These are phyloP conservation scores for Crambe crambe DNA, from an alignment of 37 sponge, comb jelly and placozoan species.

Conservation along the genomic window DNA sequence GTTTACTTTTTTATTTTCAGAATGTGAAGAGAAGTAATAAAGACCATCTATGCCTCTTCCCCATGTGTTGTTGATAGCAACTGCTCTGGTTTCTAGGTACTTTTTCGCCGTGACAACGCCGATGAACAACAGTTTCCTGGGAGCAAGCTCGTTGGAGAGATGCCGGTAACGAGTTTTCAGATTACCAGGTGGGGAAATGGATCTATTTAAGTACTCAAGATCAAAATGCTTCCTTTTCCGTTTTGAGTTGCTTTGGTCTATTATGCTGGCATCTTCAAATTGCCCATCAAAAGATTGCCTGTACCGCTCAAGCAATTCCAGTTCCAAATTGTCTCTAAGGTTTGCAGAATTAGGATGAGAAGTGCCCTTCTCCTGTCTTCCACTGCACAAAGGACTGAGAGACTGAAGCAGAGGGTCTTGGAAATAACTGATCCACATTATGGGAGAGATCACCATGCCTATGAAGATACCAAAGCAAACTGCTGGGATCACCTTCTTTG, in stretches of 20 bases:
- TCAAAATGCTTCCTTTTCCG: not conserved
- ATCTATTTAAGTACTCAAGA: not conserved
- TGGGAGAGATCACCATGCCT: constrained; percentile 9
- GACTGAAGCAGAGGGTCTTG: not conserved
- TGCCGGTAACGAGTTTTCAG: not conserved
- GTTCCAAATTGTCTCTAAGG: not conserved
- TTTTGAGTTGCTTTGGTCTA: not conserved
- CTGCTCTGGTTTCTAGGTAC: constrained; percentile 66
- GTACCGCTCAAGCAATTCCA: not conserved
- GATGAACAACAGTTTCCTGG: constrained; percentile 54
- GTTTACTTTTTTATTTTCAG: constrained; percentile 12
- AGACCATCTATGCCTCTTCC: constrained; percentile 41
- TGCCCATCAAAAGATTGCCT: no score
- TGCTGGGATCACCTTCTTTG: not conserved
- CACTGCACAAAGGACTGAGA: not conserved
- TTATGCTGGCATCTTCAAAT: not conserved
- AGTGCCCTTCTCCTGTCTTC: not conserved
- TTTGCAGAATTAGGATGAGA: not conserved
- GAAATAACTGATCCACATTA: constrained; percentile 19
- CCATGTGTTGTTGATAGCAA: constrained; percentile 72
- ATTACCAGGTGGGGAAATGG: not conserved
- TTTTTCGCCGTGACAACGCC: constrained; percentile 78
- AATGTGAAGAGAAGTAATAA: constrained; percentile 34
- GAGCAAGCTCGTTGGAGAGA: constrained; percentile 38
- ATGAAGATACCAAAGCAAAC: not conserved